Conservation (phyloP, 2,113 vertebrate genomes). For the Gambusia affinis region DNA sequence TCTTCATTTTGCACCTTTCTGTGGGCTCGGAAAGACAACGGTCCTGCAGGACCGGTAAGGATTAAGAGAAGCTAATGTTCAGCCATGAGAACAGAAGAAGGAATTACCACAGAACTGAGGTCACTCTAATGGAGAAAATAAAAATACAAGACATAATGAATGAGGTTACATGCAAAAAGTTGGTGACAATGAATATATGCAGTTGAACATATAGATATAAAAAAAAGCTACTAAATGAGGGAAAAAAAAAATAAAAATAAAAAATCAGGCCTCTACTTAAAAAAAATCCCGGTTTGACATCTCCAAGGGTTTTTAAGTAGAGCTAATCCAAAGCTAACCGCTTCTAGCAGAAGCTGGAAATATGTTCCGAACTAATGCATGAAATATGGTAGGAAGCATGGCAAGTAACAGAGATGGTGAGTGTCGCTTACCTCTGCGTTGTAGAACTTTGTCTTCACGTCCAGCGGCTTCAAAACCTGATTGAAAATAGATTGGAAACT, state of each 20-base stretch:
- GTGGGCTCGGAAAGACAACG: conserved; percentile 66
- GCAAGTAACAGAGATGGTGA: neutral
- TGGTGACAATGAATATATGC: conserved; percentile 79
- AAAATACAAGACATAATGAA: conserved; percentile 93
- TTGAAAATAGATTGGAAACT: conserved; percentile 83
- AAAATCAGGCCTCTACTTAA: conserved; percentile 16
- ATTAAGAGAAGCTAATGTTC: conserved; percentile 76
- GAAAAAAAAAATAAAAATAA: neutral
- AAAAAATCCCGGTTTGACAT: conserved; percentile 31
- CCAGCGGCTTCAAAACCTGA: conserved; percentile 97
- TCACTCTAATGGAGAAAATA: conserved; percentile 99
- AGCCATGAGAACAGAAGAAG: conserved; percentile 89
- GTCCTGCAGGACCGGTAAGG: conserved; percentile 42
- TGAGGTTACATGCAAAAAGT: conserved; percentile 92
- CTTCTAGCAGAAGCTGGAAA: conserved; percentile 26
- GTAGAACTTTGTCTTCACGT: conserved; percentile 99
- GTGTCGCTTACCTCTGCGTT: conserved; percentile 90
- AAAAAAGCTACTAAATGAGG: conserved; percentile 48
- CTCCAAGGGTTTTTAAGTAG: conserved; percentile 42
- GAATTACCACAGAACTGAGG: conserved; percentile 99
- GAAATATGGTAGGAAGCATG: conserved; percentile 39
- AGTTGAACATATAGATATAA: conserved; percentile 11
- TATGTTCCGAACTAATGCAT: conserved; percentile 29
- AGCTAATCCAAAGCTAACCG: conserved; percentile 7
- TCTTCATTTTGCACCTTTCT: conserved; percentile 71